A percentile compares a stretch with the other conserved stretches of the same genome.
Evolutionary conservation across 2,888 invertebrate species (phyloP).

Genomic region (Monochamus alternatus): DNA sequence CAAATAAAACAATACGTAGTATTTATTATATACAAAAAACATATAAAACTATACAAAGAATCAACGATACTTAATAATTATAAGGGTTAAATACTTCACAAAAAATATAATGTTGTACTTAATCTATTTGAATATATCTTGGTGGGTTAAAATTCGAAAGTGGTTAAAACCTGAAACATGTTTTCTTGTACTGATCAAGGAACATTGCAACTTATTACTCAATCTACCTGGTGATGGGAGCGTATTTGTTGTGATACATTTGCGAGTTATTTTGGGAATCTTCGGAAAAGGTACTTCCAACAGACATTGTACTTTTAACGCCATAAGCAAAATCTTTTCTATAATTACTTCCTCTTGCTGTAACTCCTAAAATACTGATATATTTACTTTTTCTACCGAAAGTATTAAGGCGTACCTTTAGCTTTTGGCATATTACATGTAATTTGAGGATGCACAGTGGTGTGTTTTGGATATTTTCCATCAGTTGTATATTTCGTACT

Average conservation of each 20-base stretch:
- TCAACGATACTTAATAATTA: conserved; percentile 12
- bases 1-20: conserved; percentile 20
- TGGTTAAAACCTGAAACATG: conserved; percentile 32
- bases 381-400: background rate
- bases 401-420: conserved; percentile 50
- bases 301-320: conserved; percentile 70
- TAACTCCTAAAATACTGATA: conserved; percentile 50
- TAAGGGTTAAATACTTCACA: conserved; percentile 16
- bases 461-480: conserved; percentile 57
- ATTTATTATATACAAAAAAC: conserved; percentile 40
- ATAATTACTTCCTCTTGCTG: conserved; percentile 77
- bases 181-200: conserved; percentile 6
- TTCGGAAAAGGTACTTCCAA: conserved; percentile 74
- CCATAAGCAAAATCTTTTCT: conserved; percentile 83
- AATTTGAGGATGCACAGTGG: conserved; percentile 75
- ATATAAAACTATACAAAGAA: conserved; percentile 35
- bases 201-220: conserved; percentile 1
- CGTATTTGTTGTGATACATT: conserved; percentile 59
- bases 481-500: conserved; percentile 61
- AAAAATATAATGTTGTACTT: conserved; percentile 33
- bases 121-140: conserved; percentile 17
- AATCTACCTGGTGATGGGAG: conserved; percentile 60
- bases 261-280: conserved; percentile 68
- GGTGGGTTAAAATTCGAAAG: background rate
- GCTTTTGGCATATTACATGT: conserved; percentile 76